These are phyloP conservation scores for Synanthedon tipuliformis DNA, from an alignment of 2,888 invertebrate species.

Conservation along the genomic window DNA sequence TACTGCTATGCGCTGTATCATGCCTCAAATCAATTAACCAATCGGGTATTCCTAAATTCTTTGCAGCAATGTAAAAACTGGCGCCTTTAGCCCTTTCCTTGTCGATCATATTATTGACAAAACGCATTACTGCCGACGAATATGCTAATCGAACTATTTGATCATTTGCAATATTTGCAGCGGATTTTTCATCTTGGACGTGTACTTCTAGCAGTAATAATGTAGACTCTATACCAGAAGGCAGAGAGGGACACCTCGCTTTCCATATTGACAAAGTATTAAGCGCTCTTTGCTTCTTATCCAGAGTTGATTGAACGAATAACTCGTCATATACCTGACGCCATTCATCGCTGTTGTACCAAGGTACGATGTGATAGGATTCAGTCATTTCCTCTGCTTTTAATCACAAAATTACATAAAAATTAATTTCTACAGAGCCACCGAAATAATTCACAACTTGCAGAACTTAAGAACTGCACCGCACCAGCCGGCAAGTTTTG, in stretches of 20 bases:
- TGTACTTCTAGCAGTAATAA: slow-evolving; percentile 66
- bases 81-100: slow-evolving; percentile 62
- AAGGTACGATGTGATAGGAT: slow-evolving; percentile 47
- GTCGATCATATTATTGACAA: slow-evolving; percentile 74
- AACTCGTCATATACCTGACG: slow-evolving; percentile 53
- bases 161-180: slow-evolving; percentile 26
- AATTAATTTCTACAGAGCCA: too few relatives aligned
- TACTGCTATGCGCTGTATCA: slow-evolving; percentile 79
- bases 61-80: slow-evolving; percentile 70
- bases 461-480: too few relatives aligned
- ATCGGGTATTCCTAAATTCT: slow-evolving; percentile 76
- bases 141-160: slow-evolving; percentile 70
- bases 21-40: slow-evolving; percentile 86
- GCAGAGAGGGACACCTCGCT: slow-evolving; percentile 63
- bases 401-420: too few relatives aligned
- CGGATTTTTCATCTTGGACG: slow-evolving; percentile 33
- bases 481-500: too few relatives aligned
- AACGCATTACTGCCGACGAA: slow-evolving; percentile 74
- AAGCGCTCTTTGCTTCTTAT: slow-evolving; percentile 48
- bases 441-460: too few relatives aligned
- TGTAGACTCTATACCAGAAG: slow-evolving; percentile 73
- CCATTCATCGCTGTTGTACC: slow-evolving; percentile 67
- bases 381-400: slow-evolving; percentile 25
- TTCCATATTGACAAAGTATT: slow-evolving; percentile 69
- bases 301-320: slow-evolving; percentile 29